These are phyloP conservation scores for Anastrepha obliqua DNA, from an alignment of 1,140 invertebrate species.

Conservation along the genomic window DNA sequence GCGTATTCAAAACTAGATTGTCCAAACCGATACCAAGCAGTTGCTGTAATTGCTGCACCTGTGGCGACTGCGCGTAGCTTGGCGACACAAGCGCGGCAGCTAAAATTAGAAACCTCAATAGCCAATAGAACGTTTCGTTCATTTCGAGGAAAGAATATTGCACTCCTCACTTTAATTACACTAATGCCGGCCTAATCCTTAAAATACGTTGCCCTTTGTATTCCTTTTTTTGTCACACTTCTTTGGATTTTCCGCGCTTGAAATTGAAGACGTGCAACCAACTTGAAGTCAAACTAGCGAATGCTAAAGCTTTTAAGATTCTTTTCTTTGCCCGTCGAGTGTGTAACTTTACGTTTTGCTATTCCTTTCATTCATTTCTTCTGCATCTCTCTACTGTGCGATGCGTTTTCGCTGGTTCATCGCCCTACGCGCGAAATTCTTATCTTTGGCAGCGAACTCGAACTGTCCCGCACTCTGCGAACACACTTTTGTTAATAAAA, in stretches of 20 bases:
- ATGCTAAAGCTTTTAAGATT: background rate
- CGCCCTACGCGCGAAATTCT: slow-evolving; percentile 30
- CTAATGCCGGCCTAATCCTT: background rate
- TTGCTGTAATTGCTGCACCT: slow-evolving; percentile 38
- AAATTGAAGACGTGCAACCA: background rate
- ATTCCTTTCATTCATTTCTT: slow-evolving; percentile 3
- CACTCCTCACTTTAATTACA: background rate
- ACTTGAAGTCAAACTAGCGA: background rate
- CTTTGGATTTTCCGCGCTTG: background rate
- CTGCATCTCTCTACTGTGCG: slow-evolving; percentile 1
- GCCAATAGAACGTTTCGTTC: background rate
- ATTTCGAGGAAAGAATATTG: background rate
- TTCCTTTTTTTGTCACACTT: background rate
- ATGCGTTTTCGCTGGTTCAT: slow-evolving; percentile 26
- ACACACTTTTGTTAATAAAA: slow-evolving; percentile 40
- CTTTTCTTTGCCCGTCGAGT: background rate
- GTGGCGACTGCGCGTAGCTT: background rate
- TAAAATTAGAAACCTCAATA: background rate
- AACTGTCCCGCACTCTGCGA: slow-evolving; percentile 1
- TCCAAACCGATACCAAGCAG: slow-evolving; percentile 51
- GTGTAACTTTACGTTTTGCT: slow-evolving; percentile 13
- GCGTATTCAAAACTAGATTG: slow-evolving; percentile 58
- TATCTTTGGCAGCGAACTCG: slow-evolving; percentile 3
- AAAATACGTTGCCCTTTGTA: background rate
- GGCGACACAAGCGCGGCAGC: background rate